phyloP scores from a whole-genome alignment of 2,888 invertebrate species.

The Napeogenes sylphis region DNA sequence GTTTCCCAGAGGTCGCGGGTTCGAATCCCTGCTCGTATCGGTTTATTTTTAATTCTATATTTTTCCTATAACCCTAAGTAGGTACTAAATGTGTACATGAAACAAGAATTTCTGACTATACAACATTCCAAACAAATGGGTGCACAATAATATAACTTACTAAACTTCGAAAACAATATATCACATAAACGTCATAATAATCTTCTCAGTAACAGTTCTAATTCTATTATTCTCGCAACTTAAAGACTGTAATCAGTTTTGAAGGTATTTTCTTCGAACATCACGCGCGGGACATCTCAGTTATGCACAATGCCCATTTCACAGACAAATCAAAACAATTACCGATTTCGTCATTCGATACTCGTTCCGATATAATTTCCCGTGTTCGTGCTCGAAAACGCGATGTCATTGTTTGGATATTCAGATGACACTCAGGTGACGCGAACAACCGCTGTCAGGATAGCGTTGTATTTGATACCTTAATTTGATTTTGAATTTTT shows the following conservation, averaged over 20 bases:
- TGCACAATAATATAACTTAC: too few relatives aligned
- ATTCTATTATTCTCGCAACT: neutral
- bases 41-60: too few relatives aligned
- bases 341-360: conserved; percentile 64
- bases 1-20: too few relatives aligned
- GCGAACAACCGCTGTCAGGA: neutral
- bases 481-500: too few relatives aligned
- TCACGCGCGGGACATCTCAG: conserved; percentile 64
- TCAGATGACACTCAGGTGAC: conserved; percentile 1
- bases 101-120: too few relatives aligned
- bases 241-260: neutral
- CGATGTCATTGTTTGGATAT: conserved; percentile 37
- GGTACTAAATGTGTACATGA: too few relatives aligned
- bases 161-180: too few relatives aligned
- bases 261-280: conserved; percentile 25
- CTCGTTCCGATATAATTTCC: conserved; percentile 72
- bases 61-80: too few relatives aligned
- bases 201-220: neutral
- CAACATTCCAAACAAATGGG: too few relatives aligned
- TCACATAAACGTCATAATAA: neutral
- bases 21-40: too few relatives aligned
- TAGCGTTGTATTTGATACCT: neutral
- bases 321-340: conserved; percentile 65
- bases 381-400: conserved; percentile 52
- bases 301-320: conserved; percentile 62